Base-by-base conservation (phyloP, 2,888 invertebrate genomes). In the Laothoe populi region DNA sequence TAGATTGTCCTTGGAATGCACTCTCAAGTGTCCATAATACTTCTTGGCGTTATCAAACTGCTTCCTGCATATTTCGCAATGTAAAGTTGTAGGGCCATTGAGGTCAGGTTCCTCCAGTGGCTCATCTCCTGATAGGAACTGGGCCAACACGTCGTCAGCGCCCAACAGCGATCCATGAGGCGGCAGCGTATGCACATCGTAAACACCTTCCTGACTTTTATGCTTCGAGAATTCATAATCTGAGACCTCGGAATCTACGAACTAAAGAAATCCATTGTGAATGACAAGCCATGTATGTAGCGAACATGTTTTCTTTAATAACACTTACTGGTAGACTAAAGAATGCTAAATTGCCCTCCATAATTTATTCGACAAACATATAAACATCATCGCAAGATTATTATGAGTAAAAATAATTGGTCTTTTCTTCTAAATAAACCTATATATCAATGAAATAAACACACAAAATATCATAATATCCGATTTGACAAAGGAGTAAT, bases 11-110 rank as follows among this genome's bases (percentile, higher is more conserved):
- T 91, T 92, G 0, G 92, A 89, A 75, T 92, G 92, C 8, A 92
- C 87, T 64, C 91, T 76, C 61, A 92, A 71, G 73, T 92, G 92
- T 11, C 92, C 92, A 70, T 91, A 91, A 69, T 92, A 92, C 67
- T 91, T 92, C 66, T 88, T 90, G 11, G 91, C 90, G 65, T 91
- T 92, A 63, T 90, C 91, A 74, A 92, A 92, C 66, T 86, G 82
- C 69, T 90, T 92, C 24, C 79, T 78, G 71, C 92, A 92, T 59
- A 92, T 92, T 68, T 92, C 92, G 63, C 92, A 92, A 62, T 90
- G 88, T 44, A 91, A 71, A 4, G 84, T 88, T 1, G 92, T 86
- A 0, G 91, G 92, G 0, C 91, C 92, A 63, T 90, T 92, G 21
- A 91, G 71, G 66, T 90, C 90, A 0, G 91, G 91, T 68, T 91